Percentiles rank a stretch among this genome's conserved stretches.
These are phyloP conservation scores for Catocala nupta DNA, from an alignment of 2,888 invertebrate species.

Conservation along the genomic window DNA sequence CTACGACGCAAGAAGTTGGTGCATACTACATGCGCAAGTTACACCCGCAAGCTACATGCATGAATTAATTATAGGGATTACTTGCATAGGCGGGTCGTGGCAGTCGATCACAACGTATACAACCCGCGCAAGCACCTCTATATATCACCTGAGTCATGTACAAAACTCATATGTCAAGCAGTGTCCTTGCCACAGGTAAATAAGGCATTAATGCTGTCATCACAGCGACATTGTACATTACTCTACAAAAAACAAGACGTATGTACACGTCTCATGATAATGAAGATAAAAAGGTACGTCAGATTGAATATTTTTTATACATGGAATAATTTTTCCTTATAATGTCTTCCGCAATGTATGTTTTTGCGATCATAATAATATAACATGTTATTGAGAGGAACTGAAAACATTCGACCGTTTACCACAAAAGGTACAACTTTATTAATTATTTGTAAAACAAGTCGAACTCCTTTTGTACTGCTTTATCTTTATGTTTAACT, in stretches of 20 bases:
- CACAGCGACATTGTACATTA: slow-evolving; percentile 17
- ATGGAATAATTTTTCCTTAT: slow-evolving; percentile 2
- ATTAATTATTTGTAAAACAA: too few relatives aligned
- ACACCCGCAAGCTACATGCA: too few relatives aligned
- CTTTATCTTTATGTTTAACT: not conserved
- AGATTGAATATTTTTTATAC: not conserved
- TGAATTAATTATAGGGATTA: too few relatives aligned
- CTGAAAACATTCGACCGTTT: too few relatives aligned
- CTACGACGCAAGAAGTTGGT: too few relatives aligned
- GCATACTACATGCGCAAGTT: too few relatives aligned
- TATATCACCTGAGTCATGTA: too few relatives aligned
- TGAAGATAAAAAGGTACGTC: slow-evolving; percentile 15
- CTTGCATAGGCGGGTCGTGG: too few relatives aligned
- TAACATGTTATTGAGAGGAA: not conserved
- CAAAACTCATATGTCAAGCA: slow-evolving; percentile 22
- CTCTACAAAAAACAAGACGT: slow-evolving; percentile 19
- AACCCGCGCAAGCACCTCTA: too few relatives aligned
- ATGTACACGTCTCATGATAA: slow-evolving; percentile 17
- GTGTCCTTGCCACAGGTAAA: slow-evolving; percentile 39
- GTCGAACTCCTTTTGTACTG: too few relatives aligned
- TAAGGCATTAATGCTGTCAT: slow-evolving; percentile 33
- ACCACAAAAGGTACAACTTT: too few relatives aligned
- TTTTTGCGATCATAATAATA: not conserved
- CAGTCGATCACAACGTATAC: too few relatives aligned
- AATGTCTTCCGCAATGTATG: slow-evolving; percentile 7